Conservation (phyloP, 2,113 vertebrate species). For the Rhinichthys klamathensis region DNA sequence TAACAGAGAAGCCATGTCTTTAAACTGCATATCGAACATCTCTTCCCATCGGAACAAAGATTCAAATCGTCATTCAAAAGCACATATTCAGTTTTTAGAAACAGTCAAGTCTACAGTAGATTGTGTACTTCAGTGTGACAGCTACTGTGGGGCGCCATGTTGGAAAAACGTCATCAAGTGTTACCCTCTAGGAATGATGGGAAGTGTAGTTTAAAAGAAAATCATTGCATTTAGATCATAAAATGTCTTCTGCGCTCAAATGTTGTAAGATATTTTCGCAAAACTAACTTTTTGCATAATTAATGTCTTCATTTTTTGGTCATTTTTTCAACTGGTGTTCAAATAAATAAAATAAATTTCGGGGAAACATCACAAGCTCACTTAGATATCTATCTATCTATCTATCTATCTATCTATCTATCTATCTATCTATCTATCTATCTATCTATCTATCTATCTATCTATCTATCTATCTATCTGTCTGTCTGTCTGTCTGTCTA, state of each 20-base stretch:
- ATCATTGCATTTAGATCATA: neutral
- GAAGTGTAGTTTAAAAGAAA: conserved; percentile 59
- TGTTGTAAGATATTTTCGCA: neutral
- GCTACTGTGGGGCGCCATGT: conserved; percentile 67
- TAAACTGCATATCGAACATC: neutral
- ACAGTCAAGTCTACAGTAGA: neutral
- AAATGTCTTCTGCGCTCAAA: neutral
- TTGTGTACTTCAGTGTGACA: conserved; percentile 7
- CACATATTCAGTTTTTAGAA: neutral
- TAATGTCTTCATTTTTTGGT: too few species aligned
- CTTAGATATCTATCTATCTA: too few species aligned
- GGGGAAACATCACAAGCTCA: too few species aligned
- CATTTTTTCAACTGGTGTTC: too few species aligned
- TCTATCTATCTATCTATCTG: too few species aligned
- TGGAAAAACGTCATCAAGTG: conserved; percentile 56
- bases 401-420: too few species aligned
- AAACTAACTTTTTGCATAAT: neutral
- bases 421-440: too few species aligned
- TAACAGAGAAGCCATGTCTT: neutral
- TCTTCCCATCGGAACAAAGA: neutral
- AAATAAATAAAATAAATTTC: too few species aligned
- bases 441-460: too few species aligned
- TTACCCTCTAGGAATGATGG: conserved; percentile 57
- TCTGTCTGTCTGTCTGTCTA: too few species aligned
- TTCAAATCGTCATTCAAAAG: neutral